Evolutionary conservation across 2,888 invertebrate species (phyloP).

Genomic region (Ectropis crepuscularia): DNA sequence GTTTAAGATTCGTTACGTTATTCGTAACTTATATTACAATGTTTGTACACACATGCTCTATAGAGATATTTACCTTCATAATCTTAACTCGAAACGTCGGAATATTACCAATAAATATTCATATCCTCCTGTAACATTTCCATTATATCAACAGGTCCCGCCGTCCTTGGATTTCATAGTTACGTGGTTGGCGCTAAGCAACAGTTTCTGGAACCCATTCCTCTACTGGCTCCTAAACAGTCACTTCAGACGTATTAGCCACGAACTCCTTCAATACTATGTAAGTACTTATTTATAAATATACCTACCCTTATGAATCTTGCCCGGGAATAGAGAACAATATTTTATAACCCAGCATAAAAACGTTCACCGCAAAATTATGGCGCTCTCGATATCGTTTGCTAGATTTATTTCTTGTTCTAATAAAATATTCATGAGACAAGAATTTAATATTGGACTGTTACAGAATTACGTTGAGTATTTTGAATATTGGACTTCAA

Average conservation of each 20-base stretch:
- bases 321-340: conserved; percentile 25
- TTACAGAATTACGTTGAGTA: conserved; percentile 16
- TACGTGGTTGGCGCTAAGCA: conserved; percentile 94
- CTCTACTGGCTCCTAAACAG: conserved; percentile 95
- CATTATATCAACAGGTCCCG: conserved; percentile 84
- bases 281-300: conserved; percentile 76
- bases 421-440: conserved; percentile 29
- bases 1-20: not conserved
- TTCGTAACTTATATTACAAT: not conserved
- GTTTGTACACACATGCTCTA: too few relatives aligned
- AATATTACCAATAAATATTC: conserved; percentile 15
- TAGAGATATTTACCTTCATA: not conserved
- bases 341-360: conserved; percentile 30
- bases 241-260: conserved; percentile 92
- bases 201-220: conserved; percentile 96
- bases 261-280: conserved; percentile 90
- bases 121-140: conserved; percentile 9
- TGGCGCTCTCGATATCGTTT: conserved; percentile 27
- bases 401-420: conserved; percentile 27
- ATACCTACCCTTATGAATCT: conserved; percentile 19
- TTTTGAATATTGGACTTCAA: conserved; percentile 15
- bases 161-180: conserved; percentile 93
- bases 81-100: conserved; percentile 3
- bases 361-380: conserved; percentile 30
- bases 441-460: conserved; percentile 23